Evolutionary conservation across 2,113 vertebrate species (phyloP), one percentile per base, ranked within the genome.

Genomic region (Tiliqua scincoides): DNA sequence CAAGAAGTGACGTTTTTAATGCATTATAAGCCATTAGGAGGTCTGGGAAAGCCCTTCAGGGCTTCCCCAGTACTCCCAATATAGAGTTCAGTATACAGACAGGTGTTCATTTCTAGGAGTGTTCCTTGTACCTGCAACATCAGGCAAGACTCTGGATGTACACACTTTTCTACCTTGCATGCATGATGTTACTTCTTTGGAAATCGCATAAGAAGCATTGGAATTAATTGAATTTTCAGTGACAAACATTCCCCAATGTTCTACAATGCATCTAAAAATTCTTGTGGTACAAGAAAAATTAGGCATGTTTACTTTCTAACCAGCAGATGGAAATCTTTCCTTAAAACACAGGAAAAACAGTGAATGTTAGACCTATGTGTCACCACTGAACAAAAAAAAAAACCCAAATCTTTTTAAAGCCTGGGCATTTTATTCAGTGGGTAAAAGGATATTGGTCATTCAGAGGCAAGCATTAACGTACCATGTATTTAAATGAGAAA

Each of bases 251-350:
- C 61, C 63, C 12, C 43, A n/a, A 23, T 81, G 2, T 25, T 68
- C 43, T 54, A 6, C 5, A 9, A 40, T n/a, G 25, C 57, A 72
- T 18, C 73, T 17, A 80, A 37, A 63, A 21, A 18, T 9, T 27
- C 43, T 27, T 10, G 8, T 8, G 15, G 4, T 35, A 11, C 4
- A 48, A 23, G 10, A 17, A 1, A 0, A 52, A 61, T 61, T 65
- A 27, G 14, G 52, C 57, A 18, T 57, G 72, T 40, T 93, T 94
- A 70, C 9, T 20, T 82, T 52, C 12, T 83, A n/a, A 6, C 85
- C 96, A 93, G 89, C 79, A 96, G 96, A 92, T 95, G 96, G 91
- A 79, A 94, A 92, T 87, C 89, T 91, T 91, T 82, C 37, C 80
- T 61, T 0, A 82, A 0, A 61, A 86, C 93, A 23, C 30, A 63